Evolutionary conservation across 2,113 vertebrate species (phyloP).

Genomic region (Rhabdomys dilectus): DNA sequence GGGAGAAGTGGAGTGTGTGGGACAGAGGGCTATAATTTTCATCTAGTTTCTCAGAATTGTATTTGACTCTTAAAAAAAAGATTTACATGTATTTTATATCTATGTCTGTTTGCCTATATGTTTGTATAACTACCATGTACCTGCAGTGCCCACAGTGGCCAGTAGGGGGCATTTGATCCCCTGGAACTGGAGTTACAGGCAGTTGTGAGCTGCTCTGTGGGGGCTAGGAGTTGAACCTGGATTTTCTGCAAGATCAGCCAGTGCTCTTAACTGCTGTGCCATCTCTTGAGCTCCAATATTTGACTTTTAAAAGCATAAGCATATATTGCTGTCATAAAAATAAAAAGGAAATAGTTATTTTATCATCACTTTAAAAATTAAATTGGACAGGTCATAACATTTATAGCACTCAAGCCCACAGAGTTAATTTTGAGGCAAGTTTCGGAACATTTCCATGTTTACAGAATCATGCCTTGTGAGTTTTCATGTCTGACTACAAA

Average conservation of each 20-base stretch:
- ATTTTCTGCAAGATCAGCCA: neutral
- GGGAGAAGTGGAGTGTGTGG: neutral
- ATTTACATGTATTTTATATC: neutral
- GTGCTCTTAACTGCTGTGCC: neutral
- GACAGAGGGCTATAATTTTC: neutral
- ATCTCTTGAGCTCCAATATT: neutral
- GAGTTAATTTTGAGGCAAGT: conserved; percentile 5
- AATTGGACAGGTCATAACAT: conserved; percentile 21
- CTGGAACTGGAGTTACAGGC: neutral
- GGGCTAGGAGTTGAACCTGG: neutral
- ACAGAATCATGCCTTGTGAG: neutral
- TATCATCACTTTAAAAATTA: conserved; percentile 28
- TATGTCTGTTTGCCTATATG: neutral
- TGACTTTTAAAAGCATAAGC: neutral
- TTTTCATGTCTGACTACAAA: conserved; percentile 24
- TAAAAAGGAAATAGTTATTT: neutral
- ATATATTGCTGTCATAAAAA: neutral
- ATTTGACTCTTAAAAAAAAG: neutral
- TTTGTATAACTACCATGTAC: neutral
- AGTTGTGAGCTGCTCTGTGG: neutral
- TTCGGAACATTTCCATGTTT: neutral
- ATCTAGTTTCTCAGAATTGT: neutral
- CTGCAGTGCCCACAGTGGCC: neutral
- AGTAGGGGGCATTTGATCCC: neutral
- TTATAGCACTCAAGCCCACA: neutral